Percentiles rank a stretch among this genome's conserved stretches.
phyloP scores from a whole-genome alignment of 2,888 invertebrate genomes.

The Hydroisotoma schaefferi region DNA sequence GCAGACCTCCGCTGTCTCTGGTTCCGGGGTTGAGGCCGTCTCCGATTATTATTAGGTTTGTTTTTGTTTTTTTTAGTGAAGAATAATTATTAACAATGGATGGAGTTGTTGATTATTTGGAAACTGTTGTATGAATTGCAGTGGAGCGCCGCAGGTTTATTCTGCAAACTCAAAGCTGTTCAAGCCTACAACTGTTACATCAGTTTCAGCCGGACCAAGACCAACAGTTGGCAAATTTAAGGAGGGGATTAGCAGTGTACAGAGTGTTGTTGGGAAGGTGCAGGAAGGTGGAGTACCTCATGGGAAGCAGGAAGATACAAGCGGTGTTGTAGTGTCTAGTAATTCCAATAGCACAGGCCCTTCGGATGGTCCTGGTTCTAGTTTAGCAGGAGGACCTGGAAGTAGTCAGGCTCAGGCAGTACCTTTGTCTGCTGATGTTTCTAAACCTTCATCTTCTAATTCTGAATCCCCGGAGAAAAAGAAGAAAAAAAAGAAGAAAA shows the following conservation, averaged over 20 bases:
- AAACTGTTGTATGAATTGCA: constrained; percentile 9
- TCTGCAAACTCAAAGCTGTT: background rate
- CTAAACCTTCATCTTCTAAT: constrained; percentile 2
- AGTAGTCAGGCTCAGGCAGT: too few species aligned
- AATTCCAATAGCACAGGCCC: too few species aligned
- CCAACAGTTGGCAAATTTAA: too few species aligned
- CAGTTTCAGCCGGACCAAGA: background rate
- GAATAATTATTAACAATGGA: background rate
- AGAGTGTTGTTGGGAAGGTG: too few species aligned
- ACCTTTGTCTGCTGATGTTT: background rate
- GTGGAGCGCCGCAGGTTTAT: constrained; percentile 35
- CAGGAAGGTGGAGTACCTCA: too few species aligned
- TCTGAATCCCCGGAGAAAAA: constrained; percentile 18
- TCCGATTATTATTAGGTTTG: constrained; percentile 44
- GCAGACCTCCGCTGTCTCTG: constrained; percentile 14
- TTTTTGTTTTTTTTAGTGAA: background rate
- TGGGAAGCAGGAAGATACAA: too few species aligned
- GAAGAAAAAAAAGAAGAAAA: constrained; percentile 49
- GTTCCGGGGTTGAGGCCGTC: constrained; percentile 28
- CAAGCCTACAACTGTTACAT: constrained; percentile 7
- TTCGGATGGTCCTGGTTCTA: too few species aligned
- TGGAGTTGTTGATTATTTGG: too few species aligned
- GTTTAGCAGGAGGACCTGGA: too few species aligned
- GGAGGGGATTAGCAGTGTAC: too few species aligned
- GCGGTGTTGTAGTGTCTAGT: too few species aligned